Conservation (phyloP, 1,140 invertebrate species). For the Drosophila takahashii region DNA sequence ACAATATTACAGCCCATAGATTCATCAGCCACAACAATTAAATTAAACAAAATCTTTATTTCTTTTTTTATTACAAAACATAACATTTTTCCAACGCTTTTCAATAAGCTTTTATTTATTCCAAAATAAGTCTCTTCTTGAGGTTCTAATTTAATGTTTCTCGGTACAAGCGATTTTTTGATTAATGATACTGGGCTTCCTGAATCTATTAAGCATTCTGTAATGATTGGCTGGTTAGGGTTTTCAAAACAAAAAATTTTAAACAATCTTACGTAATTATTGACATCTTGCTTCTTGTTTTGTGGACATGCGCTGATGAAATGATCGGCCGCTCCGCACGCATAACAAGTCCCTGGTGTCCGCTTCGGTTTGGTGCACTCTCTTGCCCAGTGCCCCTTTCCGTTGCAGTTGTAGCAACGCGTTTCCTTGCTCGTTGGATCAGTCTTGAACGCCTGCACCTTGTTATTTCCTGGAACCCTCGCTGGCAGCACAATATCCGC, state of each 20-base stretch:
- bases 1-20: no score
- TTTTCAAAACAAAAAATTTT: neutral
- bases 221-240: neutral
- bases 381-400: slow-evolving; percentile 1
- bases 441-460: neutral
- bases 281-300: no score
- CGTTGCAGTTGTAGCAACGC: neutral
- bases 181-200: neutral
- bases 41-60: no score
- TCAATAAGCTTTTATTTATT: no score
- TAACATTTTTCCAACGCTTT: neutral
- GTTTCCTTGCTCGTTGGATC: neutral
- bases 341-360: neutral
- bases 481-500: neutral
- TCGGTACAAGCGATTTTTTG: neutral
- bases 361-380: neutral
- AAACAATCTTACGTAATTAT: neutral
- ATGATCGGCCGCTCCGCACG: no score
- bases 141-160: neutral
- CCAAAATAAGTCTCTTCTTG: neutral
- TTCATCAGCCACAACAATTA: no score
- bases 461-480: neutral
- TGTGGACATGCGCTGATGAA: no score
- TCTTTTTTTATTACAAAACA: neutral
- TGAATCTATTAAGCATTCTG: neutral